phyloP scores from a whole-genome alignment of 2,797 vertebrate species.

The Urophycis tenuis region DNA sequence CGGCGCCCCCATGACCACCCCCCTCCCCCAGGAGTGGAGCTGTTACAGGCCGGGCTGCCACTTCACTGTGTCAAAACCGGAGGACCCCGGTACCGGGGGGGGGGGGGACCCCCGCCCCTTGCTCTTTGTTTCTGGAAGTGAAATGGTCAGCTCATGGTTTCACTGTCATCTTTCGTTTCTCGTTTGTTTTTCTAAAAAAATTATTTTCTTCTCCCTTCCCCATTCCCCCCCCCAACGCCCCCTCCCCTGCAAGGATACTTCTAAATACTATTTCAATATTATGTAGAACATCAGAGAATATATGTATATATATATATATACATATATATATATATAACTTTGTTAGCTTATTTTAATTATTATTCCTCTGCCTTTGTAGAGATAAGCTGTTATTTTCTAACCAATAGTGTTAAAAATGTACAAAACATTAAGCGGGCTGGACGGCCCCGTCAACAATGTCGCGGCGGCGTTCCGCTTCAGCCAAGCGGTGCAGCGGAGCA shows the following conservation, averaged over 20 bases:
- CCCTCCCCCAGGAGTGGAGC: neutral
- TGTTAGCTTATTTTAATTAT: slow-evolving; percentile 1
- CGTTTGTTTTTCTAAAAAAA: neutral
- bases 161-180: neutral
- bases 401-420: neutral
- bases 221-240: no score
- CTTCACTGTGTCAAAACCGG: neutral
- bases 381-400: slow-evolving; percentile 11
- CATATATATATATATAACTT: neutral
- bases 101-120: neutral
- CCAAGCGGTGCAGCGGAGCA: neutral
- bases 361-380: slow-evolving; percentile 7
- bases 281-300: neutral
- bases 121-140: neutral
- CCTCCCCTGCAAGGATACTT: neutral
- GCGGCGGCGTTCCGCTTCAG: neutral
- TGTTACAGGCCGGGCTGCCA: neutral
- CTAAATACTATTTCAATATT: slow-evolving; percentile 2
- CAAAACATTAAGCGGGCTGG: neutral
- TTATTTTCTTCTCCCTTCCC: neutral
- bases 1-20: slow-evolving; percentile 35
- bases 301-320: neutral
- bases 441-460: neutral
- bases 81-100: neutral
- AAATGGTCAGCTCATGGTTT: neutral